Conservation (phyloP, 2,888 invertebrate genomes). For the Liodrosophila aerea region DNA sequence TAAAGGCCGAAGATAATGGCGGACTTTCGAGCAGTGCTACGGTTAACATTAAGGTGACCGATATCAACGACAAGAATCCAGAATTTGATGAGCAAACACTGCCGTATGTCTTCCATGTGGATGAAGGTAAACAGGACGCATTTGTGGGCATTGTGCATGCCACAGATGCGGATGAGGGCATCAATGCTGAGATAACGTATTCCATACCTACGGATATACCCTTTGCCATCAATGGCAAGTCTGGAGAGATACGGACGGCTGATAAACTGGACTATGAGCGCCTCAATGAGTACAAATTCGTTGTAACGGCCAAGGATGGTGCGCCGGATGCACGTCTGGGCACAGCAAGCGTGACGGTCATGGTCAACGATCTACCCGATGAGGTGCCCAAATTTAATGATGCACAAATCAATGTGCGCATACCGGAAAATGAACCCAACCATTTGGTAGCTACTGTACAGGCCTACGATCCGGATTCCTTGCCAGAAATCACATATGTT, state of each 20-base stretch:
- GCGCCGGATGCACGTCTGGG: slow-evolving; percentile 92
- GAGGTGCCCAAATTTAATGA: slow-evolving; percentile 91
- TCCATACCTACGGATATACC: slow-evolving; percentile 90
- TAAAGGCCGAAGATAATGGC: slow-evolving; percentile 93
- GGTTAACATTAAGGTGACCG: slow-evolving; percentile 93
- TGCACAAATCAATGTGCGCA: slow-evolving; percentile 88
- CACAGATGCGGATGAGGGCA: slow-evolving; percentile 92
- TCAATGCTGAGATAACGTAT: slow-evolving; percentile 92
- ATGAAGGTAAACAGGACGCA: slow-evolving; percentile 86
- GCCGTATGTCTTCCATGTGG: slow-evolving; percentile 91
- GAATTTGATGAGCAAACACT: slow-evolving; percentile 89
- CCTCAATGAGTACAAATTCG: slow-evolving; percentile 88
- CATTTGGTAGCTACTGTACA: slow-evolving; percentile 90
- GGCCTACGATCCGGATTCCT: slow-evolving; percentile 92
- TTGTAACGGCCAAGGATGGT: slow-evolving; percentile 94
- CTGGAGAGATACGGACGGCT: slow-evolving; percentile 90
- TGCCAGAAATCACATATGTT: slow-evolving; percentile 91
- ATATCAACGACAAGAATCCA: slow-evolving; percentile 96
- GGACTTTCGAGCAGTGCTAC: slow-evolving; percentile 91
- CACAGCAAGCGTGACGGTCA: slow-evolving; percentile 92
- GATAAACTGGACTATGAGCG: slow-evolving; percentile 91
- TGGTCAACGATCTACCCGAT: slow-evolving; percentile 89
- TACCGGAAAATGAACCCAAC: slow-evolving; percentile 93
- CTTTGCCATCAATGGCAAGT: slow-evolving; percentile 89
- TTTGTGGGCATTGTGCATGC: slow-evolving; percentile 92